Evolutionary conservation across 2,888 invertebrate species (phyloP), one percentile per base, ranked within the genome.

Genomic region (Ophion ventricosus): DNA sequence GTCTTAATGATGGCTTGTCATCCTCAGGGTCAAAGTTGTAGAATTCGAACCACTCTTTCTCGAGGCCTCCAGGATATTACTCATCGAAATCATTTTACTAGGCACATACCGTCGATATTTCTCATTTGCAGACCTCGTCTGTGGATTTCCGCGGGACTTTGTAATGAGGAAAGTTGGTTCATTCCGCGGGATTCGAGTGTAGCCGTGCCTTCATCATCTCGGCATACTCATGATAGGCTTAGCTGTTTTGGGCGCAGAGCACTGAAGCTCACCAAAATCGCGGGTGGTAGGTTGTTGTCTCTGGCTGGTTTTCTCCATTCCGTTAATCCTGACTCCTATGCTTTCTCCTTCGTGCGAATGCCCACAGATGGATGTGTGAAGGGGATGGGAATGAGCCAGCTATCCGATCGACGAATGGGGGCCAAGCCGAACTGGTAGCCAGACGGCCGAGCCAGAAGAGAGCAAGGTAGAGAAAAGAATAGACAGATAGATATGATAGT

Each of bases 131-230:
- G 43, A 20, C 26, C 11, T 43, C 25, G 20, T 40, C 61, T 59
- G 2, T 25, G 25, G 56, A 66, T 80, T 67, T 10, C 66, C 14
- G 35, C 59, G 72, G 64, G 72, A 74, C 66, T 40, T 90, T 90
- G 87, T 92, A 91, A 92, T 89, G 90, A 91, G 88, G 81, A 91
- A 92, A 91, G 90, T 92, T 91, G 88, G 83, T 79, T 75, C 20
- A 70, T 72, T 66, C 49, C n/a, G 43, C 20, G 23, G 14, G 61
- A 49, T 49, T 70, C 23, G 59, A 75, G 54, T 56, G 59, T 25
- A 74, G 40, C 35, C 35, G 35, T 7, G 7, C 29, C 54, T 78
- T 72, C 66, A 74, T 76, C 1, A 29, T 63, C 73, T 26, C 1
- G 35, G n/a, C 26, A 29, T 7, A 26, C 23, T 79, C n/a, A 20